These are phyloP conservation scores for Cheilosia vernalis DNA, from an alignment of 2,888 invertebrate species.

Conservation along the genomic window DNA sequence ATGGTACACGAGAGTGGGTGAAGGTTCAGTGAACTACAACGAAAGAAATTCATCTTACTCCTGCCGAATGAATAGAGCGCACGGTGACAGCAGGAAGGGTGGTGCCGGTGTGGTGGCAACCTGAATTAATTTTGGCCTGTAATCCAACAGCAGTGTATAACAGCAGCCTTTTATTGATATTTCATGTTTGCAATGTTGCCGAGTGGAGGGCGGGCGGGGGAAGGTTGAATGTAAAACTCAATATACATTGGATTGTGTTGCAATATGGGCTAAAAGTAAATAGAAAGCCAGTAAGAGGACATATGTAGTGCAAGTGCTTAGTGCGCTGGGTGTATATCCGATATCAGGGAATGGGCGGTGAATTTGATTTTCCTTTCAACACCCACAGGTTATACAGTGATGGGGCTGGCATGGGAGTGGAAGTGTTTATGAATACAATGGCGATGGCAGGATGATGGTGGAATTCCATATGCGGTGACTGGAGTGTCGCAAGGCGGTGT, in stretches of 20 bases:
- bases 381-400: neutral
- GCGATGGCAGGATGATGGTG: too few species aligned
- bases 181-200: constrained; percentile 70
- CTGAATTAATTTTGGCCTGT: constrained; percentile 74
- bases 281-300: constrained; percentile 6
- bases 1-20: constrained; percentile 50
- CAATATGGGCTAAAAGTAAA: constrained; percentile 71
- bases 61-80: constrained; percentile 29
- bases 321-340: constrained; percentile 33
- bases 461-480: neutral
- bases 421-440: too few species aligned
- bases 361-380: constrained; percentile 47
- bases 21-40: constrained; percentile 69
- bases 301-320: constrained; percentile 4
- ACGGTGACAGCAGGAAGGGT: neutral
- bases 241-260: constrained; percentile 37
- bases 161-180: constrained; percentile 72
- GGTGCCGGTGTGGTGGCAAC: constrained; percentile 44
- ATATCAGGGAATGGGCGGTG: constrained; percentile 45
- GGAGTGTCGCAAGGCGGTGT: neutral
- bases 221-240: constrained; percentile 29
- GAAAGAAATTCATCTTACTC: constrained; percentile 70
- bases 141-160: constrained; percentile 39
- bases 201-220: constrained; percentile 29
- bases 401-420: constrained; percentile 2